phyloP scores from a whole-genome alignment of 2,797 vertebrate species.

The Phrynocephalus forsythii region DNA sequence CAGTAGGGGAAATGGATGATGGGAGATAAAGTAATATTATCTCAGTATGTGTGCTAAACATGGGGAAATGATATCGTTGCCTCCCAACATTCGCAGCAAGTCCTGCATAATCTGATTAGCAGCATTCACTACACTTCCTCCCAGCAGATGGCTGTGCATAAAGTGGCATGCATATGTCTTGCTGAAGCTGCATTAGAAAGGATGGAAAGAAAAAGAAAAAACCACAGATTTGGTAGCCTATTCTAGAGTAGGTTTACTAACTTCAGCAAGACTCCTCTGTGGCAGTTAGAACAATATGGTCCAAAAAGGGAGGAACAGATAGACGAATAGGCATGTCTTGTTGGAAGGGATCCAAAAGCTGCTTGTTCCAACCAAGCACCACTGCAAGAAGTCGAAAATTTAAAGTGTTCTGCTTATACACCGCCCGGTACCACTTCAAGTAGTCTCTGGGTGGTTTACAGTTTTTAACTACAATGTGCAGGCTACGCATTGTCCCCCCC shows the following conservation, averaged over 20 bases:
- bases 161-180: neutral
- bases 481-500: no score
- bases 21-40: neutral
- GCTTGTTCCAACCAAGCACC: no score
- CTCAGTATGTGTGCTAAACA: neutral
- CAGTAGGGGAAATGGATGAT: neutral
- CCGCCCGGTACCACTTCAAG: no score
- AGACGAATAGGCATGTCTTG: no score
- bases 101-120: neutral
- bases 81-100: constrained; percentile 5
- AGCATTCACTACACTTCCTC: neutral
- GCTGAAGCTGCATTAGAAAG: neutral
- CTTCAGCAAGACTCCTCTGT: constrained; percentile 7
- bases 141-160: rapidly evolving
- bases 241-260: neutral
- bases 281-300: neutral
- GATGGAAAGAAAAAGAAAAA: neutral
- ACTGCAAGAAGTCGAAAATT: no score
- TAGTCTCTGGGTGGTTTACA: no score
- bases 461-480: no score
- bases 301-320: neutral
- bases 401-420: no score
- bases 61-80: neutral
- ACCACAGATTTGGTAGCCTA: neutral
- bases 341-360: no score